A percentile compares a stretch with the other conserved stretches of the same genome.
These are phyloP conservation scores for Pterobdella sp. DNA, from an alignment of 2,888 invertebrate species.

Conservation along the genomic window DNA sequence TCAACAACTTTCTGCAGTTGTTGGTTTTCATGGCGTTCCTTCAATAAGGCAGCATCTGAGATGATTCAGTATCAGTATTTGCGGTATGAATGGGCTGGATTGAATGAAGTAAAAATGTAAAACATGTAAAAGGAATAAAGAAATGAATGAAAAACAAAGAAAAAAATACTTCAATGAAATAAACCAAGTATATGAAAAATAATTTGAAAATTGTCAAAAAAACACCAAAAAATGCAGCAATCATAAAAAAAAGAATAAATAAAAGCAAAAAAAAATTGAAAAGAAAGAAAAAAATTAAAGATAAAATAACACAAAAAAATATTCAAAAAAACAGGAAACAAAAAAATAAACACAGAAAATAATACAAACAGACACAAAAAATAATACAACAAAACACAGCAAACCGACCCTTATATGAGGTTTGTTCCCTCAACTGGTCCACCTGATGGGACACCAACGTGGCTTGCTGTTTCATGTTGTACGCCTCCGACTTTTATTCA, in stretches of 20 bases:
- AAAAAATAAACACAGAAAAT: constrained; percentile 54
- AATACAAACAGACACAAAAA: too few relatives aligned
- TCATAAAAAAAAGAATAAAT: neutral
- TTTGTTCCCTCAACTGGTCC: constrained; percentile 74
- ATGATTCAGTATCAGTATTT: neutral
- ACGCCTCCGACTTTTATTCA: constrained; percentile 53
- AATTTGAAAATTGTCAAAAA: too few relatives aligned
- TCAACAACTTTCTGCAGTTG: constrained; percentile 20
- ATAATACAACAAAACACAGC: too few relatives aligned
- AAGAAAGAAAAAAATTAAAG: neutral
- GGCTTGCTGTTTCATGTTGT: constrained; percentile 61
- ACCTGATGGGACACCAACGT: constrained; percentile 67
- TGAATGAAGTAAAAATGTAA: neutral
- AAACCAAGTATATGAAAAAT: too few relatives aligned
- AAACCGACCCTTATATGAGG: constrained; percentile 66
- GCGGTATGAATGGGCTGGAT: neutral
- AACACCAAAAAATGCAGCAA: neutral
- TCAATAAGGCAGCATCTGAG: constrained; percentile 23
- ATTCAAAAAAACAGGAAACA: neutral
- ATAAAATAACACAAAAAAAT: neutral
- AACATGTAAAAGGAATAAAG: neutral
- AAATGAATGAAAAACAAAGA: neutral
- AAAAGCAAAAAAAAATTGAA: neutral
- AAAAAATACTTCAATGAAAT: neutral
- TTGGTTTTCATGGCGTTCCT: constrained; percentile 26